phyloP scores from a whole-genome alignment of 2,888 invertebrate genomes.

The Tinea pellionella region DNA sequence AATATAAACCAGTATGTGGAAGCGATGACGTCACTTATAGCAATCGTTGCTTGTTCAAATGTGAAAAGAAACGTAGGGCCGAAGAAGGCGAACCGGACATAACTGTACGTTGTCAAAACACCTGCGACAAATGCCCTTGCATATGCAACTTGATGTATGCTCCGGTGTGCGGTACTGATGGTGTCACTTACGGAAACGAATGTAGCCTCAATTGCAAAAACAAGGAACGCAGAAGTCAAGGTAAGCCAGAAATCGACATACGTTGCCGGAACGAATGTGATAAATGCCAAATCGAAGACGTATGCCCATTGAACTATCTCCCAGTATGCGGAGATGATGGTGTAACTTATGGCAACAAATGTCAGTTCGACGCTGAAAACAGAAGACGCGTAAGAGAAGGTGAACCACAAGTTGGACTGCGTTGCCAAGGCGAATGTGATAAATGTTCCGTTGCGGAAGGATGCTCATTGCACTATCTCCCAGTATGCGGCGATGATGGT shows the following conservation, averaged over 20 bases:
- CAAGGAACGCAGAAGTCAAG: background rate
- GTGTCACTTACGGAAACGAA: conserved; percentile 73
- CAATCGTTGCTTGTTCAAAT: background rate
- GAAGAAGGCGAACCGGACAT: conserved; percentile 10
- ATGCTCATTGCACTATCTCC: background rate
- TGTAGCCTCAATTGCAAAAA: conserved; percentile 25
- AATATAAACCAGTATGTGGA: too few species aligned
- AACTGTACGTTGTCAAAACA: background rate
- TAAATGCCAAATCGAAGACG: background rate
- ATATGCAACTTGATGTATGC: conserved; percentile 18
- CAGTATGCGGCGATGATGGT: background rate
- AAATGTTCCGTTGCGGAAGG: background rate
- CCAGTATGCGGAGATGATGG: conserved; percentile 20
- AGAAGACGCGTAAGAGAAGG: background rate
- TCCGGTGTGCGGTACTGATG: conserved; percentile 75
- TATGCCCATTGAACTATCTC: conserved; percentile 16
- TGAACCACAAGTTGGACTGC: background rate
- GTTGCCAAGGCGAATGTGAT: background rate
- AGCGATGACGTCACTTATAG: background rate
- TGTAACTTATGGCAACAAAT: conserved; percentile 18
- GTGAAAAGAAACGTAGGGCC: conserved; percentile 4
- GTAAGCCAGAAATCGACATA: background rate
- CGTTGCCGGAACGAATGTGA: background rate
- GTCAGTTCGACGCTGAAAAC: background rate
- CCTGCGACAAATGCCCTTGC: background rate